Base-by-base conservation (phyloP, 2,797 vertebrate genomes). In the Ceryle rudis region DNA sequence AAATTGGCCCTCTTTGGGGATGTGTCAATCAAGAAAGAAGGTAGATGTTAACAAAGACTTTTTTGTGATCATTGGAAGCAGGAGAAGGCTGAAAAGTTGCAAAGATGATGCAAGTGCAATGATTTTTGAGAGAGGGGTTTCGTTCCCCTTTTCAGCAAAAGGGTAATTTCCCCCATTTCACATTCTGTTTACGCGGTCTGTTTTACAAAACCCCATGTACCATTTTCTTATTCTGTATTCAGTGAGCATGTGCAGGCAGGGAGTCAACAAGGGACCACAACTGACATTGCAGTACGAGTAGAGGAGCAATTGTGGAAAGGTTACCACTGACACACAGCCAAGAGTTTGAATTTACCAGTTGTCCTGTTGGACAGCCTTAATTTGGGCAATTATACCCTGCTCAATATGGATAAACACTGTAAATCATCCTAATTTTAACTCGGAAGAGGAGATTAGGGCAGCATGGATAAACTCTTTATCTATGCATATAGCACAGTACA, bases 231-330 rank as follows among this genome's bases (percentile, higher is more conserved):
- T 87, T 86, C 62, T 77, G 81, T 69, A 92, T 88, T 86, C 96
- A 89, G 80, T 41, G 85, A 95, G 93, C 74, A 93, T 69, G 77
- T 91, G 87, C 81, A 93, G 84, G 61, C 87, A 95, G 66, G 31
- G 58, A 93, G 90, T 62, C 95, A 92, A 67, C 96, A 52, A 95
- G 95, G 95, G 97, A 97, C 65, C 66, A 65, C 55, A 70, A 84
- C 89, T 95, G 95, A 97, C 95, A 96, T 83, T 87, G 94, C 52
- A 83, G 67, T 33, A 55, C 0, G 0, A 78, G 62, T 51, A 64
- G 77, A 93, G 46, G 72, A 91, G 91, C 95, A 96, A 78, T 72
- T 84, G 89, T 84, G 88, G 96, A 97, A 96, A 97, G 96, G 95
- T 96, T 97, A 95, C 95, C 78, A 80, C 66, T 91, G 94, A 95